phyloP scores from a whole-genome alignment of 2,797 vertebrate genomes.

The Rhynchonycteris naso region DNA sequence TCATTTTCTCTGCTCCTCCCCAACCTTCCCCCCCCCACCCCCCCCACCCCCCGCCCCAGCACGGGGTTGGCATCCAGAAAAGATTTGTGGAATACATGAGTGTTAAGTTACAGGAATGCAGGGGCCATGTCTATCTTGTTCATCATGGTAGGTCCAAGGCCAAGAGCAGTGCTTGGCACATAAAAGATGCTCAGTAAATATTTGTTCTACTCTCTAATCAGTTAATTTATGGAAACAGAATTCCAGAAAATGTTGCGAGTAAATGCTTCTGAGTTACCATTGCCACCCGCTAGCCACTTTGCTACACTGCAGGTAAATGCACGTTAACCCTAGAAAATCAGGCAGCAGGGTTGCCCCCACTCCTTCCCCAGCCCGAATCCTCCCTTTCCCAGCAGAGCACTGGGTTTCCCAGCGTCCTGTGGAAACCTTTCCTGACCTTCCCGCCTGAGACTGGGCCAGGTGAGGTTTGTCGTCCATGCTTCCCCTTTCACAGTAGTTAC shows the following conservation, averaged over 20 bases:
- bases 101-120: background rate
- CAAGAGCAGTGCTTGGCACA: background rate
- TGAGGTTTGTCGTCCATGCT: background rate
- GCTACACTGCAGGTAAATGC: background rate
- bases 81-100: no score
- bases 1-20: fast-evolving
- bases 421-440: background rate
- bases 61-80: background rate
- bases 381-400: background rate
- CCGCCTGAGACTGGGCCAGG: background rate
- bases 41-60: background rate
- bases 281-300: conserved; percentile 53
- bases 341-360: background rate
- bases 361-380: background rate
- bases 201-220: background rate
- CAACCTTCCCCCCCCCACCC: no score
- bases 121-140: background rate
- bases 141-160: background rate
- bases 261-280: background rate
- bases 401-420: background rate
- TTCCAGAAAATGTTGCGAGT: background rate
- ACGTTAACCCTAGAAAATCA: no score
- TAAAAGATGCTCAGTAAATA: background rate
- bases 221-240: background rate
- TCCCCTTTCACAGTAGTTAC: background rate